phyloP scores from a whole-genome alignment of 2,113 vertebrate species.

The Labeo catla region DNA sequence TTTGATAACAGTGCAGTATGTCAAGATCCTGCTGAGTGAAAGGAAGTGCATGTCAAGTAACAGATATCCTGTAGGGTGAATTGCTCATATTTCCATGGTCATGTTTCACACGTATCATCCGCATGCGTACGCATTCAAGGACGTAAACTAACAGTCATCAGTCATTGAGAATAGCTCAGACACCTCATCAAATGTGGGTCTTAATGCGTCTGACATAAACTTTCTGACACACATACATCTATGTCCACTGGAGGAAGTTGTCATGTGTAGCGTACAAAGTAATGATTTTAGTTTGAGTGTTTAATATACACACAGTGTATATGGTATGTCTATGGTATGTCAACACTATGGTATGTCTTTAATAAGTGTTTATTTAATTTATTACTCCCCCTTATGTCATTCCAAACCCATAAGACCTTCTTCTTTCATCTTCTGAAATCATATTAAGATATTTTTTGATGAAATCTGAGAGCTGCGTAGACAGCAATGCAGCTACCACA shows the following conservation, averaged over 20 bases:
- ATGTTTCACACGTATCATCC: slow-evolving; percentile 5
- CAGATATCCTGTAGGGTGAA: slow-evolving; percentile 2
- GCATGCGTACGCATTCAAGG: neutral
- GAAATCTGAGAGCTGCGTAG: too few relatives aligned
- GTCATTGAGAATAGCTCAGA: neutral
- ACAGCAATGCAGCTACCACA: too few relatives aligned
- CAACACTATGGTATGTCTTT: neutral
- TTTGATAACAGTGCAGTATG: slow-evolving; percentile 21
- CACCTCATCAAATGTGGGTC: neutral
- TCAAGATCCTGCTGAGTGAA: neutral
- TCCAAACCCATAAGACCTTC: too few relatives aligned
- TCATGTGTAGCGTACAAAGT: neutral
- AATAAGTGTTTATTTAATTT: neutral
- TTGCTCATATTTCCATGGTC: neutral
- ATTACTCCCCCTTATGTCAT: too few relatives aligned
- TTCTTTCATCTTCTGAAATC: too few relatives aligned
- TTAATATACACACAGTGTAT: neutral
- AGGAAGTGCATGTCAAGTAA: neutral
- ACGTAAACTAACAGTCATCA: neutral
- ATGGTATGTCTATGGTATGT: too few relatives aligned
- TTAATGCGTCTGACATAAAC: neutral
- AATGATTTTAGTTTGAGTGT: neutral
- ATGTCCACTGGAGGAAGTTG: neutral
- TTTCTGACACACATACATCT: neutral
- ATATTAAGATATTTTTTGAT: too few relatives aligned